phyloP scores from a whole-genome alignment of 1,140 invertebrate genomes.

The Hirudo medicinalis region DNA sequence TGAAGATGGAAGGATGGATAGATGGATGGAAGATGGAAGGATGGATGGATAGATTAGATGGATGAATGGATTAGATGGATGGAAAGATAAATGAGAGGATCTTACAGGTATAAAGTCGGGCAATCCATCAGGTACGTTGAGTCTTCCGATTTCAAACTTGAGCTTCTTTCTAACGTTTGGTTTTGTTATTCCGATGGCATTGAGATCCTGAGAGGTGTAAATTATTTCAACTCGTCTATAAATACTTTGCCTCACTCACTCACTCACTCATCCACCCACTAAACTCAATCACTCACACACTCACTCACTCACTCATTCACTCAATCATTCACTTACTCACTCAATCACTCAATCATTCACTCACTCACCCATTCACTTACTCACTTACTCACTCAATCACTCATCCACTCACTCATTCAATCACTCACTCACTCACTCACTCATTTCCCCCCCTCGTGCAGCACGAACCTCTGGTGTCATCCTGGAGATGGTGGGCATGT shows the following conservation, averaged over 20 bases:
- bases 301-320: neutral
- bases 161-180: constrained; percentile 88
- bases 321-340: neutral
- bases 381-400: neutral
- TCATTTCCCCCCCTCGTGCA: neutral
- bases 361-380: neutral
- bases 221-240: too few relatives aligned
- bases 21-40: too few relatives aligned
- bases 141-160: constrained; percentile 85
- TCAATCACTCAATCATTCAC: neutral
- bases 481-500: constrained; percentile 85
- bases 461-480: constrained; percentile 85
- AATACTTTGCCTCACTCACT: neutral
- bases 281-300: neutral
- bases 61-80: too few relatives aligned
- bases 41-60: too few relatives aligned
- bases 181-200: constrained; percentile 80
- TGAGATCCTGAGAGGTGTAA: constrained; percentile 47
- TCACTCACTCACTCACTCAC: neutral
- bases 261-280: neutral
- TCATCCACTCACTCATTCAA: too few relatives aligned
- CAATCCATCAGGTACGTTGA: constrained; percentile 74
- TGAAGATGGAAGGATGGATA: constrained; percentile 6
- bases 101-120: constrained; percentile 40
- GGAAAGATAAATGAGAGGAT: neutral